Percentiles rank a stretch among this genome's conserved stretches.
Conservation (phyloP, 2,888 invertebrate species). For the Platycheirus rosarum region DNA sequence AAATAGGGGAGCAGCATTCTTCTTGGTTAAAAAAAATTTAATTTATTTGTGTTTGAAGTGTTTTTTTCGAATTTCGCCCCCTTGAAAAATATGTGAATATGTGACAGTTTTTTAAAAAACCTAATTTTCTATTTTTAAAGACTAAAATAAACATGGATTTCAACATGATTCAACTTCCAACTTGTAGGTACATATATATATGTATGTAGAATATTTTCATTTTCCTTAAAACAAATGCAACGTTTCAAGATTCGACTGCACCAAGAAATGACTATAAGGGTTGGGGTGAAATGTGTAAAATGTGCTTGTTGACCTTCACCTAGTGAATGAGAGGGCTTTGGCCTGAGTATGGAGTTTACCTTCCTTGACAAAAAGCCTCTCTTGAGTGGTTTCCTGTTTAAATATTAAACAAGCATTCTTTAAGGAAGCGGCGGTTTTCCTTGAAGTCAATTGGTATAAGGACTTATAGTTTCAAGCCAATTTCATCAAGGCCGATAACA, state of each 20-base stretch:
- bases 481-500: no score
- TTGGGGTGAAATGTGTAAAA: constrained; percentile 28
- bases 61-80: constrained; percentile 40
- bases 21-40: constrained; percentile 2
- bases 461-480: background rate
- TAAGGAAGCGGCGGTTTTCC: background rate
- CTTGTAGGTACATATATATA: no score
- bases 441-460: background rate
- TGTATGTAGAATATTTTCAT: constrained; percentile 4
- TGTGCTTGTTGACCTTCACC: constrained; percentile 61
- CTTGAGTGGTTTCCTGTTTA: constrained; percentile 9
- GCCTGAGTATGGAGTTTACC: constrained; percentile 13
- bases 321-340: constrained; percentile 48
- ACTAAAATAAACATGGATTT: no score
- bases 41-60: constrained; percentile 46
- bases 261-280: background rate
- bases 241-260: constrained; percentile 28
- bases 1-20: constrained; percentile 2
- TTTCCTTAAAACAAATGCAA: constrained; percentile 3
- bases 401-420: background rate
- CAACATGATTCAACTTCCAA: no score
- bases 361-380: constrained; percentile 14
- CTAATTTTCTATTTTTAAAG: constrained; percentile 8
- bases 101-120: constrained; percentile 29
- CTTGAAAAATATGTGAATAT: constrained; percentile 17